phyloP scores from a whole-genome alignment of 2,797 vertebrate species.

The Oryzias sinensis region DNA sequence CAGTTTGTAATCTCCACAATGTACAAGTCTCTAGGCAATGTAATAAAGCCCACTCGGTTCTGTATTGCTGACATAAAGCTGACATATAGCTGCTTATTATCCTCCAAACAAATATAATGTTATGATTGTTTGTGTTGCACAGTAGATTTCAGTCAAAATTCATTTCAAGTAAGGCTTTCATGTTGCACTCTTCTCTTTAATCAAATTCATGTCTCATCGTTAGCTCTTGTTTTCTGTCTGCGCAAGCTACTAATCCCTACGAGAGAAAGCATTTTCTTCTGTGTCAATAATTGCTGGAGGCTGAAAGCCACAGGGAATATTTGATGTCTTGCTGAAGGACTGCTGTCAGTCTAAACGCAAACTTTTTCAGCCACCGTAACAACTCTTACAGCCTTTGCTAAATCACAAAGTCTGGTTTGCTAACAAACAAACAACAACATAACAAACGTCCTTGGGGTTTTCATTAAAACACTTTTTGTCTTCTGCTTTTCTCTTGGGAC shows the following conservation, averaged over 20 bases:
- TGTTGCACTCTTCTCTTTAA: not conserved
- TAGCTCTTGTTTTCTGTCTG: constrained; percentile 20
- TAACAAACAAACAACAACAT: constrained; percentile 1
- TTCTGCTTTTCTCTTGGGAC: no score
- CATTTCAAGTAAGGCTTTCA: constrained; percentile 24
- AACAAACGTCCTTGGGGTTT: no score
- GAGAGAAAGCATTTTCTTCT: constrained; percentile 38
- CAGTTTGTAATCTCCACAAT: no score
- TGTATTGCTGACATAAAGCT: no score
- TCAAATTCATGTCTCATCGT: constrained; percentile 32
- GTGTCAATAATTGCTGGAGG: constrained; percentile 22
- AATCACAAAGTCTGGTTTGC: constrained; percentile 4
- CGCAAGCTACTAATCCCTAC: constrained; percentile 12
- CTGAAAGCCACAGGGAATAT: constrained; percentile 24
- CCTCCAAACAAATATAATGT: constrained; percentile 4
- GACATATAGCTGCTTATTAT: no score
- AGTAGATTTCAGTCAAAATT: constrained; percentile 20
- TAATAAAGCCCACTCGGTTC: no score
- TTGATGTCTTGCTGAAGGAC: constrained; percentile 3
- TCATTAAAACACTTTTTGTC: no score
- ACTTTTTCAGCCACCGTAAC: constrained; percentile 14
- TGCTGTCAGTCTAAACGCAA: constrained; percentile 24
- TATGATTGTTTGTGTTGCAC: constrained; percentile 6
- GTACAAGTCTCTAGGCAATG: no score
- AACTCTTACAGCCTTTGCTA: constrained; percentile 15